Conservation (phyloP, 1,140 invertebrate species). For the Sinella curviseta region DNA sequence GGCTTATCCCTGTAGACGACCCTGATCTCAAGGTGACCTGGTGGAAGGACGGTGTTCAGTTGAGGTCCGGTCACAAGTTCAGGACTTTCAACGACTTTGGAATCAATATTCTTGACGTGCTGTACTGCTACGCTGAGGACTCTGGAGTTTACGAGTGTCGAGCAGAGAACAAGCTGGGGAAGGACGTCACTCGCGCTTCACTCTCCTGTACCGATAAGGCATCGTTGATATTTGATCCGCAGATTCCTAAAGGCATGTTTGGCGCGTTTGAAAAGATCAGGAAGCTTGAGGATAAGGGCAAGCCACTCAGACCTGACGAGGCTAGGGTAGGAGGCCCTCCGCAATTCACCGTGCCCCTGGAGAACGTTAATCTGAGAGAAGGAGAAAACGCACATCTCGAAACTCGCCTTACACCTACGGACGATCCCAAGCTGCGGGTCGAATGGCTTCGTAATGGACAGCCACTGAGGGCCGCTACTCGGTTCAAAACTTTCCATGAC, state of each 20-base stretch:
- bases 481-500: slow-evolving; percentile 87
- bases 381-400: slow-evolving; percentile 94
- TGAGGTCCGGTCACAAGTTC: slow-evolving; percentile 89
- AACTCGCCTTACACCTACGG: slow-evolving; percentile 84
- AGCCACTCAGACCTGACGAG: slow-evolving; percentile 63
- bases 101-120: slow-evolving; percentile 91
- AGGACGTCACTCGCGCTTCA: slow-evolving; percentile 79
- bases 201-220: slow-evolving; percentile 85
- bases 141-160: slow-evolving; percentile 86
- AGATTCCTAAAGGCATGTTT: slow-evolving; percentile 91
- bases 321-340: slow-evolving; percentile 79
- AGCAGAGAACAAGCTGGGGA: slow-evolving; percentile 87
- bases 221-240: slow-evolving; percentile 90
- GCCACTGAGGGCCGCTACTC: slow-evolving; percentile 80
- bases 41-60: slow-evolving; percentile 90
- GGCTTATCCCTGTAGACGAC: slow-evolving; percentile 85
- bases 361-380: slow-evolving; percentile 80
- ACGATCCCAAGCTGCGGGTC: slow-evolving; percentile 76
- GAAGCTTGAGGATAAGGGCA: slow-evolving; percentile 82
- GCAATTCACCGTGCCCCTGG: slow-evolving; percentile 84
- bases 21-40: slow-evolving; percentile 83
- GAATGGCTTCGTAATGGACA: slow-evolving; percentile 96
- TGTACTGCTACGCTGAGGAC: slow-evolving; percentile 96
- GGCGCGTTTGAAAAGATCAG: slow-evolving; percentile 88
- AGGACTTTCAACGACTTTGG: slow-evolving; percentile 93